Conservation (phyloP, 1,140 invertebrate genomes). For the Thaumatotibia leucotreta region DNA sequence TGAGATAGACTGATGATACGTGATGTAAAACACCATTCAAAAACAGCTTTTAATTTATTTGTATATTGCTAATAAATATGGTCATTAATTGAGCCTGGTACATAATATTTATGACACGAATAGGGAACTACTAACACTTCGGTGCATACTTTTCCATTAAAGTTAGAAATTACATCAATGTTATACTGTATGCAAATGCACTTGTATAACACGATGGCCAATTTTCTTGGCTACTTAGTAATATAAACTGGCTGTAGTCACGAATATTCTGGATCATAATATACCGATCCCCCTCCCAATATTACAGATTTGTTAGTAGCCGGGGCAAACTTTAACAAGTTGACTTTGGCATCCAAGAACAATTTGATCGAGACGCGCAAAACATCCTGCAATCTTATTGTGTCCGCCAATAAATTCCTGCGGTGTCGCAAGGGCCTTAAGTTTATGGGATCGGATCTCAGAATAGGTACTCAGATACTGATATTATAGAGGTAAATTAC, state of each 20-base stretch:
- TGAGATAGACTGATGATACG: no score
- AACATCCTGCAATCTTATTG: constrained; percentile 10
- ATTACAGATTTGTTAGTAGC: not conserved
- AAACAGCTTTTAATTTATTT: no score
- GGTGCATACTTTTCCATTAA: no score
- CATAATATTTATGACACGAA: no score
- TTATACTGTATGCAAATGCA: not conserved
- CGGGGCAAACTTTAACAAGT: not conserved
- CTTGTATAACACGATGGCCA: not conserved
- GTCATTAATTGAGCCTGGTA: no score
- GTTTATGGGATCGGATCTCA: constrained; percentile 2
- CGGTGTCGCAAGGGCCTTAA: constrained; percentile 8
- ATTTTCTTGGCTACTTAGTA: not conserved
- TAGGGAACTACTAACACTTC: no score
- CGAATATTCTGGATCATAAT: not conserved
- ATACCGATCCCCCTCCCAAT: not conserved
- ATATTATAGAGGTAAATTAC: constrained; percentile 13
- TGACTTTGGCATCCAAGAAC: not conserved
- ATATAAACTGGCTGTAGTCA: not conserved
- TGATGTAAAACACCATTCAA: no score
- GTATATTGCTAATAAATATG: no score
- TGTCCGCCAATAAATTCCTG: constrained; percentile 3
- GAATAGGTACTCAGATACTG: not conserved
- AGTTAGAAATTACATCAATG: no score
- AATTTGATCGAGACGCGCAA: not conserved